These are phyloP conservation scores for Eupithecia exiguata DNA, from an alignment of 2,888 invertebrate genomes.

Conservation along the genomic window DNA sequence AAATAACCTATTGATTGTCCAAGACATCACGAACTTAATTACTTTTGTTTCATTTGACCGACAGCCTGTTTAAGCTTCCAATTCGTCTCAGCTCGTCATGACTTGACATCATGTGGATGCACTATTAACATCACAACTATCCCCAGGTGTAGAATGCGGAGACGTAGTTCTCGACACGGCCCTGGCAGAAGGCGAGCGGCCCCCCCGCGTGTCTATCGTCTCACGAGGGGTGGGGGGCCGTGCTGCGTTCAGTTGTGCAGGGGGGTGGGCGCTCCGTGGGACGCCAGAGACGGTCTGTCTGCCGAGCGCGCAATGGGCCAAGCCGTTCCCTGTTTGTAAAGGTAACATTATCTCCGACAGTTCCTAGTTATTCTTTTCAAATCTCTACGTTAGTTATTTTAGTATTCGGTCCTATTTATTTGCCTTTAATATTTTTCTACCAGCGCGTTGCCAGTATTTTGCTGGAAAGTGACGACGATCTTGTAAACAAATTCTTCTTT, in stretches of 20 bases:
- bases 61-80: background rate
- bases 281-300: constrained; percentile 89
- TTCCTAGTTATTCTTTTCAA: background rate
- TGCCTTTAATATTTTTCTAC: too few relatives aligned
- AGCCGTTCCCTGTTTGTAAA: constrained; percentile 89
- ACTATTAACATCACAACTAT: background rate
- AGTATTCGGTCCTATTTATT: background rate
- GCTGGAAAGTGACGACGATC: too few relatives aligned
- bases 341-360: constrained; percentile 58
- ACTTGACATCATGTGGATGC: background rate
- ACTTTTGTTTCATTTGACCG: too few relatives aligned
- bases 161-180: constrained; percentile 84
- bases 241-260: constrained; percentile 90
- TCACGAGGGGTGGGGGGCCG: constrained; percentile 92
- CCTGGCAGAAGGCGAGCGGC: constrained; percentile 80
- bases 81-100: background rate
- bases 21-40: too few relatives aligned
- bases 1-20: too few relatives aligned
- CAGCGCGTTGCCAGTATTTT: too few relatives aligned
- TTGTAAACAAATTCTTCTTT: too few relatives aligned
- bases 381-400: background rate
- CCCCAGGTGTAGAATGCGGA: constrained; percentile 90
- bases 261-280: constrained; percentile 90
- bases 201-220: constrained; percentile 88
- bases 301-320: constrained; percentile 91